These are phyloP conservation scores for Asteroscopus sphinx DNA, from an alignment of 2,888 invertebrate genomes.

Conservation along the genomic window DNA sequence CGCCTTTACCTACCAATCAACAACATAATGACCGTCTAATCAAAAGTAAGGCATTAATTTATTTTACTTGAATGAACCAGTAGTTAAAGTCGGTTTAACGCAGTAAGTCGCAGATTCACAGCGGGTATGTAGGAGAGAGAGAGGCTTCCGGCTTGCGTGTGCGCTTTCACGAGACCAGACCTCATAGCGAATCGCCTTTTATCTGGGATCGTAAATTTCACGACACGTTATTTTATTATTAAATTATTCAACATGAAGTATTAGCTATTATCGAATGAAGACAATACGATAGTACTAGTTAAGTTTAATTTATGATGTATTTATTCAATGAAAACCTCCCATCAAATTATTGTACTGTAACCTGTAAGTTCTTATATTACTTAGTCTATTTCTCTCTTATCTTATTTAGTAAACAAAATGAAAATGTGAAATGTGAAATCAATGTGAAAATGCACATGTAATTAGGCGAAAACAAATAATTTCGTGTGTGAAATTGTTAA, in stretches of 20 bases:
- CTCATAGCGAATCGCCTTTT: slow-evolving; percentile 66
- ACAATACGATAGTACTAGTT: slow-evolving; percentile 21
- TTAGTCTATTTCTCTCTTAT: too few relatives aligned
- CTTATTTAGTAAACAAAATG: too few relatives aligned
- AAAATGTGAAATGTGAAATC: too few relatives aligned
- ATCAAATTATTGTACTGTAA: slow-evolving; percentile 23
- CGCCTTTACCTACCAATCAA: slow-evolving; percentile 69
- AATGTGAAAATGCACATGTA: too few relatives aligned
- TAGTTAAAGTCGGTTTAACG: slow-evolving; percentile 66
- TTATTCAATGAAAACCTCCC: slow-evolving; percentile 11
- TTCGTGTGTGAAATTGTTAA: too few relatives aligned
- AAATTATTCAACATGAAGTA: slow-evolving; percentile 47
- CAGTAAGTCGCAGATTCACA: slow-evolving; percentile 68
- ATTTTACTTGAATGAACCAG: slow-evolving; percentile 64
- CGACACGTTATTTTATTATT: slow-evolving; percentile 59
- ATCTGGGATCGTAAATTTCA: slow-evolving; percentile 63
- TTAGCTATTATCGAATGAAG: slow-evolving; percentile 27
- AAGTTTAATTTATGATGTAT: slow-evolving; percentile 21
- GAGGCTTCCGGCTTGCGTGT: slow-evolving; percentile 68
- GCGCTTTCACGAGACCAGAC: slow-evolving; percentile 69
- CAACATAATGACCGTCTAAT: slow-evolving; percentile 72
- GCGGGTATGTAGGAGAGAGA: slow-evolving; percentile 59
- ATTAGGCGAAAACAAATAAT: too few relatives aligned
- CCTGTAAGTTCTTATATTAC: too few relatives aligned
- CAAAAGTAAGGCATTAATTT: slow-evolving; percentile 69